These are phyloP conservation scores for Torymus texanus DNA, from an alignment of 2,888 invertebrate genomes.

Conservation along the genomic window DNA sequence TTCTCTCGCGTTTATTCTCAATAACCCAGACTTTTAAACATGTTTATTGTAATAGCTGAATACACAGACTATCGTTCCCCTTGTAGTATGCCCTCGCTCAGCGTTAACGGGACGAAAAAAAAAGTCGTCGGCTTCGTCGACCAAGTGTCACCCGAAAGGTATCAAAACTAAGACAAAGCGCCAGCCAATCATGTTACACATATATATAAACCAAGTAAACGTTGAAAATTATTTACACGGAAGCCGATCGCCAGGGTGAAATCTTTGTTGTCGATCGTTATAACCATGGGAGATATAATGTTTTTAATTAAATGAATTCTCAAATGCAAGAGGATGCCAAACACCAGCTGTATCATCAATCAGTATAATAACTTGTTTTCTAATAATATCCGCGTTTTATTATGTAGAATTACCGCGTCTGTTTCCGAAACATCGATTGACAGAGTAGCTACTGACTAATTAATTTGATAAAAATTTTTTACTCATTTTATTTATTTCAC, in stretches of 20 bases:
- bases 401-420: too few species aligned
- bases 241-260: constrained; percentile 36
- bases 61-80: constrained; percentile 62
- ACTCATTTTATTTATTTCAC: too few species aligned
- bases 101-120: constrained; percentile 73
- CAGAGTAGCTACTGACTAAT: too few species aligned
- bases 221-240: background rate
- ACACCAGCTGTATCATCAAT: too few species aligned
- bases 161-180: constrained; percentile 34
- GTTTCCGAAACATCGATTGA: too few species aligned
- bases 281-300: background rate
- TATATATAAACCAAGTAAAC: background rate
- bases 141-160: constrained; percentile 72
- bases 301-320: background rate
- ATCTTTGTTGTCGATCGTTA: background rate
- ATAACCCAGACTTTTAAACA: constrained; percentile 37
- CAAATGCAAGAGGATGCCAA: too few species aligned
- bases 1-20: background rate
- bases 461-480: too few species aligned
- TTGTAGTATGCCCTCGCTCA: constrained; percentile 74
- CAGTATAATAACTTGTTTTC: too few species aligned
- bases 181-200: constrained; percentile 11
- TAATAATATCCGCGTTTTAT: too few species aligned
- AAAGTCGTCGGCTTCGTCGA: constrained; percentile 75
- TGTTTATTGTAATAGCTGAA: constrained; percentile 52